These are phyloP conservation scores for Anarsia innoxiella DNA, from an alignment of 2,888 invertebrate genomes.

Conservation along the genomic window DNA sequence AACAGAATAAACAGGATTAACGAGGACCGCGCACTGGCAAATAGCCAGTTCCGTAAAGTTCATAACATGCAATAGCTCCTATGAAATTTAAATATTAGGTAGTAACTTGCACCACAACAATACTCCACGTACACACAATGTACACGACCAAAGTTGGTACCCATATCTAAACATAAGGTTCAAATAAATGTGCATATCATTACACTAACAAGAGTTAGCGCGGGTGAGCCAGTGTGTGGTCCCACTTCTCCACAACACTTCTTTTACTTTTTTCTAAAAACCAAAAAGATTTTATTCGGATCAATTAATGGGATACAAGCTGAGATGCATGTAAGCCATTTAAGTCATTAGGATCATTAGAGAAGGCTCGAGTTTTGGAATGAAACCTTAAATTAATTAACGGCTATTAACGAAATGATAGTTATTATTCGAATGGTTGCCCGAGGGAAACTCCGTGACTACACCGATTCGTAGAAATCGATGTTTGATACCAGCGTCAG, in stretches of 20 bases:
- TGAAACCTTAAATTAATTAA: constrained; percentile 60
- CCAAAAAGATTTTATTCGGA: constrained; percentile 43
- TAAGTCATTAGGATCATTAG: constrained; percentile 55
- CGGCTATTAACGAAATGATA: constrained; percentile 51
- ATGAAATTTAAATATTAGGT: constrained; percentile 10
- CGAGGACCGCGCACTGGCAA: constrained; percentile 7
- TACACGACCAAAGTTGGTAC: no score
- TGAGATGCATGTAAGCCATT: constrained; percentile 50
- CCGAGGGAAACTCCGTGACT: constrained; percentile 15
- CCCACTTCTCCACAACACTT: constrained; percentile 43
- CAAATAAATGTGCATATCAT: constrained; percentile 72
- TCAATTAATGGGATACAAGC: constrained; percentile 56
- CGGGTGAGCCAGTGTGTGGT: constrained; percentile 58
- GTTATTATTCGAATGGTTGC: constrained; percentile 34
- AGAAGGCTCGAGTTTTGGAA: constrained; percentile 49
- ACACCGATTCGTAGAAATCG: constrained; percentile 11
- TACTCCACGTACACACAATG: constrained; percentile 6
- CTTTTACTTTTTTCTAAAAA: constrained; percentile 42
- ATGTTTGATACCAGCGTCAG: constrained; percentile 6
- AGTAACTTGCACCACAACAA: constrained; percentile 1
- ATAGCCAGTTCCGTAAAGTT: constrained; percentile 7
- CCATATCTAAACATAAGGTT: constrained; percentile 21
- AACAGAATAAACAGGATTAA: constrained; percentile 11
- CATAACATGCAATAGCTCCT: constrained; percentile 9
- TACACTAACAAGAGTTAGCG: constrained; percentile 55